Percentiles rank a stretch among this genome's conserved stretches.
phyloP scores from a whole-genome alignment of 2,797 vertebrate species.

The Paedocypris micromegethes region DNA sequence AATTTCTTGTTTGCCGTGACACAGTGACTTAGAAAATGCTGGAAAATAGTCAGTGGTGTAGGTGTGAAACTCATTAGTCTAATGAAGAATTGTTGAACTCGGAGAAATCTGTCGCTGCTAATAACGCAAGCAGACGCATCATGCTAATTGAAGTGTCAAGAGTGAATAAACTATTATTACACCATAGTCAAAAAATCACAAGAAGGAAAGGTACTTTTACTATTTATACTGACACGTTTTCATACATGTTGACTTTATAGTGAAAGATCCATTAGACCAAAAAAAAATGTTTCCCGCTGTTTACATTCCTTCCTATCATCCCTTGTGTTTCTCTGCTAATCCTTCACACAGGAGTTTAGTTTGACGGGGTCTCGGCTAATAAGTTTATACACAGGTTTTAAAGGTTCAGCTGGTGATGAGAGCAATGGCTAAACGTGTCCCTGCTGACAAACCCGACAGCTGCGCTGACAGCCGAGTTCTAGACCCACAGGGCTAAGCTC shows the following conservation, averaged over 20 bases:
- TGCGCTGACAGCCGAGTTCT: constrained; percentile 27
- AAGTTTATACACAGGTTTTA: background rate
- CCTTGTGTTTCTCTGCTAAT: constrained; percentile 18
- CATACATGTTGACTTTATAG: constrained; percentile 1
- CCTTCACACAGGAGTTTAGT: constrained; percentile 21
- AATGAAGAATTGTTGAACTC: constrained; percentile 1
- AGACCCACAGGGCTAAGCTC: constrained; percentile 5
- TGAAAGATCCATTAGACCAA: constrained; percentile 17
- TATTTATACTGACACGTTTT: background rate
- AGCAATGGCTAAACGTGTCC: constrained; percentile 20
- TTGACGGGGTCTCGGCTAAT: constrained; percentile 22
- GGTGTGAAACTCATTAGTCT: constrained; percentile 14
- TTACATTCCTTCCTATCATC: constrained; percentile 36
- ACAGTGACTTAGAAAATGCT: no score
- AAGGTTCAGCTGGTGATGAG: constrained; percentile 32
- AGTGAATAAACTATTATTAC: background rate
- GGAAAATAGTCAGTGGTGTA: background rate
- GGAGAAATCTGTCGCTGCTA: constrained; percentile 1
- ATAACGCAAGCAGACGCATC: constrained; percentile 6
- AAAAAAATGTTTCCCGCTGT: constrained; percentile 23
- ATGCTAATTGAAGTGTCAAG: constrained; percentile 8
- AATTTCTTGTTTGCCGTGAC: no score
- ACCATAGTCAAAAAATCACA: constrained; percentile 3
- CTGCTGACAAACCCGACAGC: constrained; percentile 30
- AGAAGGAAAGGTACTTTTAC: background rate